Percentiles rank a stretch among this genome's conserved stretches.
Evolutionary conservation across 1,140 invertebrate genomes (phyloP).

Genomic region (Plectus sambesii): DNA sequence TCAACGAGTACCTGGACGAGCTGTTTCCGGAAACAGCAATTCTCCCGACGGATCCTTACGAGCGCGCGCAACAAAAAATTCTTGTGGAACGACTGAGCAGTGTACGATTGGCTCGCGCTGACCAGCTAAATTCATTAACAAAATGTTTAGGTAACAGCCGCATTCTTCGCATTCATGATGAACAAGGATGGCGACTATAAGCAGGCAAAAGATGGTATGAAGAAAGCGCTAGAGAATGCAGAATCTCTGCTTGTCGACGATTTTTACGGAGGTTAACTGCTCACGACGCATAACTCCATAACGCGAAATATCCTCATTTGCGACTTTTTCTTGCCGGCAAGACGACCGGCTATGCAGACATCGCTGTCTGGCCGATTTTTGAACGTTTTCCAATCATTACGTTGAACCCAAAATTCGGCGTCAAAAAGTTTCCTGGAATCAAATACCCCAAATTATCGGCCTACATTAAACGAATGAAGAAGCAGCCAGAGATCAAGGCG

Average conservation of each 20-base stretch:
- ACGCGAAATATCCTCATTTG: no score
- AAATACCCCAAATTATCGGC: conserved; percentile 26
- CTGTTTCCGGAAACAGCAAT: conserved; percentile 42
- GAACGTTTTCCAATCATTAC: conserved; percentile 22
- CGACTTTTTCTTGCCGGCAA: no score
- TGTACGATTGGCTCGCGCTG: neutral
- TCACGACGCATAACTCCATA: no score
- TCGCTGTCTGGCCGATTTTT: conserved; percentile 24
- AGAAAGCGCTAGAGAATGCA: conserved; percentile 21
- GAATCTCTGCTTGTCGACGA: conserved; percentile 21
- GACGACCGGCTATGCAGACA: conserved; percentile 20
- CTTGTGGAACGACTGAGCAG: conserved; percentile 33
- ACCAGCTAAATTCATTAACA: neutral
- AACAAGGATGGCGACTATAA: conserved; percentile 9
- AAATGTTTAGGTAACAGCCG: conserved; percentile 21
- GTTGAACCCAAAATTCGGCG: conserved; percentile 12
- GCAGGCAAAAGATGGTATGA: conserved; percentile 21
- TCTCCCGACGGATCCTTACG: conserved; percentile 46
- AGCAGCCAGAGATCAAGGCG: conserved; percentile 25
- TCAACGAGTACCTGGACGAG: conserved; percentile 48
- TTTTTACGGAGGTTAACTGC: conserved; percentile 24
- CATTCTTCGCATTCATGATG: conserved; percentile 19
- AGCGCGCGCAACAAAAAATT: conserved; percentile 46
- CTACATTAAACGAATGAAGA: conserved; percentile 26
- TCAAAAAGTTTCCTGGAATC: conserved; percentile 25